Percentiles rank a stretch among this genome's conserved stretches.
Evolutionary conservation across 2,113 vertebrate genomes (phyloP).

Genomic region (Bungarus multicinctus): DNA sequence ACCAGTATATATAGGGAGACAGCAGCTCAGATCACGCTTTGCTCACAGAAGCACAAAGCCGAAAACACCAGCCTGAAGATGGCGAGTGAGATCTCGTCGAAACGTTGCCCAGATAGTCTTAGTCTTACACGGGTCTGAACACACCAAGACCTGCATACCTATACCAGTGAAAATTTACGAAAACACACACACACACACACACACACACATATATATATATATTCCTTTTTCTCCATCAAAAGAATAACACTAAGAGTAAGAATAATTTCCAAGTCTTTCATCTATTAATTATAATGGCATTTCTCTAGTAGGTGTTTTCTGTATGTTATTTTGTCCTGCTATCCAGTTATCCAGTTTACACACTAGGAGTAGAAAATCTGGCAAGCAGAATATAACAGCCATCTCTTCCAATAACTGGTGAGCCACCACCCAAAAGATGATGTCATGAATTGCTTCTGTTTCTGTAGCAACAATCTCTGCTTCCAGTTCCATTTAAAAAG

Average conservation of each 20-base stretch:
- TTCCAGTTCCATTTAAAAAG: not conserved
- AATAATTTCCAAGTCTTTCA: not conserved
- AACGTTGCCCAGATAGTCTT: no score
- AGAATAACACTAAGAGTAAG: not conserved
- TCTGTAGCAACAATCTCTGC: not conserved
- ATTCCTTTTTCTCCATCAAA: not conserved
- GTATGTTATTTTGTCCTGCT: not conserved
- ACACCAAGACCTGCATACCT: no score
- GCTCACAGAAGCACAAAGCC: no score
- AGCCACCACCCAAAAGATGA: not conserved
- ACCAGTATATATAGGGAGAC: no score
- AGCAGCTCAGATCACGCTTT: no score
- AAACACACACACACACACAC: no score
- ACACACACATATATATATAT: not conserved
- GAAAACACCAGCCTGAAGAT: no score
- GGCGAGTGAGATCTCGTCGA: no score
- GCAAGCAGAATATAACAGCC: not conserved
- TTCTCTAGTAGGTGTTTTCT: not conserved
- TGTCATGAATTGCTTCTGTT: not conserved
- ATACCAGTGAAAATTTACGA: no score
- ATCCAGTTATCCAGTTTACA: not conserved
- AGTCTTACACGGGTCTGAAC: no score
- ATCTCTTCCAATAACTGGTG: not conserved
- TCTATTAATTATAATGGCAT: not conserved
- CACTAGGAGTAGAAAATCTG: not conserved